Base-by-base conservation (phyloP, 2,113 vertebrate species). In the Pteropus alecto region DNA sequence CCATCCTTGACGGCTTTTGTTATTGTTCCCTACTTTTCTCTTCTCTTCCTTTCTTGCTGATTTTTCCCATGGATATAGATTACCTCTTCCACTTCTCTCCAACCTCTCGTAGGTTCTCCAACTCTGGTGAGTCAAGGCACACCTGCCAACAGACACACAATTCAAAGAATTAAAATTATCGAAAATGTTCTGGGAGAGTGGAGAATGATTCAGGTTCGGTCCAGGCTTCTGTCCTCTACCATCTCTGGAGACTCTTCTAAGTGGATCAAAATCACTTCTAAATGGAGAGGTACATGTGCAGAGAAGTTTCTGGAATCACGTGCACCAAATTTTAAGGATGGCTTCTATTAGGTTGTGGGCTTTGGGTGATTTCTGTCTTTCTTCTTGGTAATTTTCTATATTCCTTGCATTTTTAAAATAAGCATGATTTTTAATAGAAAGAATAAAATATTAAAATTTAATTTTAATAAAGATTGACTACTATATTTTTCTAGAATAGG, bases 331-430 rank as follows among this genome's bases (percentile, higher is more conserved):
- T 71, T 82, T 70, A 91, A 96, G 30, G 73, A 58, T 61, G 2
- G 3, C 60, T 91, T 81, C 48, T 68, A 82, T n/a, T 70, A 51
- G 24, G 3, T 24, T 61, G 16, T 78, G 28, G 26, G 24, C 60
- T 24, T 87, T 78, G 73, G 48, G 35, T 83, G 46, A 71, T 43
- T 92, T 95, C 73, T 54, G 54, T 65, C 71, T 78, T 54, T 90
- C 54, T 48, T 65, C 84, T 97, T 63, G 19, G 56, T 33, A 61
- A 85, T 91, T 54, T 95, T 95, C 41, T 87, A 2, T 46, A 82
- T 92, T 93, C 70, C 71, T 74, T 74, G 6, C 48, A 79, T 87
- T 89, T 91, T 81, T 88, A 21, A 92, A 82, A 56, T 95, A 30
- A 78, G 33, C 38, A 68, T 67, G 28, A 77, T 81, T 86, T 94